phyloP scores from a whole-genome alignment of 2,888 invertebrate species.

The Loripinus fragilis region DNA sequence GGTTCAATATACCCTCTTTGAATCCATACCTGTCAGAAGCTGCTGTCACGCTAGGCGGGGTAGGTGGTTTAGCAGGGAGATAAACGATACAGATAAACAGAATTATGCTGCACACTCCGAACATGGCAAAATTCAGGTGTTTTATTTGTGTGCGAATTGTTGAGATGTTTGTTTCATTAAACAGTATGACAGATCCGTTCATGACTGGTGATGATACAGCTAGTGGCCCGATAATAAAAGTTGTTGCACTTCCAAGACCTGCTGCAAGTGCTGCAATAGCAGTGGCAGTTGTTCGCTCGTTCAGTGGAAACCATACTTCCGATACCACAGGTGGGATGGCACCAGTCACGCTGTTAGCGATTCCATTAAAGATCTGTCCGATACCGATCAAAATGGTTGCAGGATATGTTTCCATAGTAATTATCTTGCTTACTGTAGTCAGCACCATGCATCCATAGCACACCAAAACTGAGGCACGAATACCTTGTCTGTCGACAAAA shows the following conservation, averaged over 20 bases:
- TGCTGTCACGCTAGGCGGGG: background rate
- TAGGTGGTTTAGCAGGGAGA: conserved; percentile 3
- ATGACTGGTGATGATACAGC: background rate
- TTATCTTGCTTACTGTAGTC: conserved; percentile 15
- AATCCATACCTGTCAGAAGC: background rate
- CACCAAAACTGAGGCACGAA: conserved; percentile 27
- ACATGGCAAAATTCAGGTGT: background rate
- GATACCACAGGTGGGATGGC: conserved; percentile 46
- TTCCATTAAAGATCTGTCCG: conserved; percentile 43
- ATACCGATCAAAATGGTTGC: conserved; percentile 40
- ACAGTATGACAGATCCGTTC: background rate
- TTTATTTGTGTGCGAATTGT: background rate
- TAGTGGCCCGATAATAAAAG: conserved; percentile 4
- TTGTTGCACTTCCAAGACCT: conserved; percentile 16
- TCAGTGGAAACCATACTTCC: conserved; percentile 39
- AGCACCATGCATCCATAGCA: conserved; percentile 23
- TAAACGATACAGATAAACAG: background rate
- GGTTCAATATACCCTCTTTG: background rate
- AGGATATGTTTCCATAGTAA: conserved; percentile 18
- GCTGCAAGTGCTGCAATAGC: conserved; percentile 42
- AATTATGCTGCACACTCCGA: background rate
- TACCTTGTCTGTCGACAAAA: conserved; percentile 45
- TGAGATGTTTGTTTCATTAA: background rate
- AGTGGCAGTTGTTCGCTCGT: conserved; percentile 49
- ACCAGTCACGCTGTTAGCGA: conserved; percentile 39